Evolutionary conservation across 2,113 vertebrate species (phyloP), one percentile per base, ranked within the genome.

Genomic region (Misgurnus mizolepis): DNA sequence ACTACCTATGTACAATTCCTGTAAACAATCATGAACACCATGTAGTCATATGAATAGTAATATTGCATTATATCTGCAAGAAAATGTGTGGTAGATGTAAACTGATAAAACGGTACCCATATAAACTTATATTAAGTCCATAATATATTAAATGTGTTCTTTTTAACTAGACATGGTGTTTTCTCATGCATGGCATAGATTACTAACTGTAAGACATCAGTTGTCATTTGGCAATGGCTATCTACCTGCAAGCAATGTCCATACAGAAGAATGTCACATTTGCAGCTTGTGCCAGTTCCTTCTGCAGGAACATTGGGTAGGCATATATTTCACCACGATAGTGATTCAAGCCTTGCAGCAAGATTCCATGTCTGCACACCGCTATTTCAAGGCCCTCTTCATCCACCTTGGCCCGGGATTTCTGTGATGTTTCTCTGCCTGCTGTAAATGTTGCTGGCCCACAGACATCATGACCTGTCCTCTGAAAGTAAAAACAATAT

Each of bases 271-370:
- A 43, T 43, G 40, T 66, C 17, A 14, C 15, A 66, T 43, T 66
- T 66, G 40, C 64, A 66, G 40, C 40, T 66, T 66, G 40, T 43
- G 15, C 7, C 14, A 41, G 64, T 39, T 43, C 64, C 40, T 66
- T 43, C 7, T 66, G 64, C 40, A 66, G 40, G 7, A 66, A 66
- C 64, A 66, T 43, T 43, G 64, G 40, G 64, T 43, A 43, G 40
- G 40, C 64, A 66, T 66, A 66, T 66, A 43, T 66, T 66, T 43
- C 64, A n/a, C 40, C 64, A 66, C 40, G 39, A 4, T 66, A 66
- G 40, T 43, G 64, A n/a, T 43, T 66, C 4, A 66, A 66, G 39
- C 39, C 64, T 66, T 66, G 64, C 64, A 66, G 40, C 40, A 66
- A 43, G 40, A 43, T 4, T 45, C 62, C 62, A 66, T 66, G 62